Percentiles rank a stretch among this genome's conserved stretches.
phyloP scores from a whole-genome alignment of 2,888 invertebrate genomes.

The Dinocampus coccinellae region DNA sequence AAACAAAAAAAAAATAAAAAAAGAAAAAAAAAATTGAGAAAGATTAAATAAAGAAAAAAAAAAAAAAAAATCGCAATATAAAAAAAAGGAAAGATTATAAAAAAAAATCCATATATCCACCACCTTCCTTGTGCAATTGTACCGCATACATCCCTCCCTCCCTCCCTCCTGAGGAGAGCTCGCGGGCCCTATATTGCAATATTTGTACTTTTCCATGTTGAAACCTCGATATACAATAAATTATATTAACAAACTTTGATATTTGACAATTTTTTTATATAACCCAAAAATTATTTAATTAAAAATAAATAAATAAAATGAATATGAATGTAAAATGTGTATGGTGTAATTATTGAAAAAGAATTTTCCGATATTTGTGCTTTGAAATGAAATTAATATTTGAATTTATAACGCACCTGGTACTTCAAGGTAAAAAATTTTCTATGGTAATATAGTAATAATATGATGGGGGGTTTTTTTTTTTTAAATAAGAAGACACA shows the following conservation, averaged over 20 bases:
- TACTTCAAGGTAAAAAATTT: no score
- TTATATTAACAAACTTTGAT: slow-evolving; percentile 69
- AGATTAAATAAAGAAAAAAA: slow-evolving; percentile 2
- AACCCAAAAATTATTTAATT: background rate
- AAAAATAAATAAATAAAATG: background rate
- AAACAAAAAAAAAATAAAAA: slow-evolving; percentile 35
- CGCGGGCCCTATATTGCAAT: slow-evolving; percentile 69
- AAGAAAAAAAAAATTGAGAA: slow-evolving; percentile 35
- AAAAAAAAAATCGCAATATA: slow-evolving; percentile 27
- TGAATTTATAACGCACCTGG: background rate
- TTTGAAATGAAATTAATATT: background rate
- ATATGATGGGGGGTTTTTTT: background rate
- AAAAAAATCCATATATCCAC: slow-evolving; percentile 26
- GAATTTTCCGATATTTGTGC: background rate
- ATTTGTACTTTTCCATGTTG: slow-evolving; percentile 70
- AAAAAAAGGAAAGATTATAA: slow-evolving; percentile 22
- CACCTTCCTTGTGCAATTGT: slow-evolving; percentile 48
- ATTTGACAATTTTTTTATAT: slow-evolving; percentile 40
- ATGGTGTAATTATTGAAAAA: no score
- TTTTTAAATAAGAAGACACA: background rate
- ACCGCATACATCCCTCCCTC: slow-evolving; percentile 61
- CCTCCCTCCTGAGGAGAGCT: slow-evolving; percentile 68
- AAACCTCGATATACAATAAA: slow-evolving; percentile 70
- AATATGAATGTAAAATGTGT: background rate
- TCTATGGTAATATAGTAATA: background rate